A percentile compares a stretch with the other conserved stretches of the same genome.
Conservation (phyloP, 2,113 vertebrate genomes). For the Galemys pyrenaicus region DNA sequence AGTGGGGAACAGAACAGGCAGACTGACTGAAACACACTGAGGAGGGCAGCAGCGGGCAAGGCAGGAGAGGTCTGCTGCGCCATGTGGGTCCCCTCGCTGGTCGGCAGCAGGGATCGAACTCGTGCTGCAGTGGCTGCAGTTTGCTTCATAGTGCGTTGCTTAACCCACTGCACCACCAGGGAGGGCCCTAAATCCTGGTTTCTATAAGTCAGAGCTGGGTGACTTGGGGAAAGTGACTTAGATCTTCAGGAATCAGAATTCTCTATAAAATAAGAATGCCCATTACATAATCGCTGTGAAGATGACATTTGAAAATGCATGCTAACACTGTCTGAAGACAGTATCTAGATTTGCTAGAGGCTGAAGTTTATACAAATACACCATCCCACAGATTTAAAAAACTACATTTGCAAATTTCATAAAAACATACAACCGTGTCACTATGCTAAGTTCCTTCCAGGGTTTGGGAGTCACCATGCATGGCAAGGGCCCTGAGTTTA, state of each 20-base stretch:
- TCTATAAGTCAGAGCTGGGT: background rate
- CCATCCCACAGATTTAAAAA: background rate
- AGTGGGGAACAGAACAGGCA: no score
- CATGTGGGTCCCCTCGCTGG: no score
- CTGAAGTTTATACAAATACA: background rate
- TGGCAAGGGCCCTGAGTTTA: background rate
- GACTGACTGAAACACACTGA: no score
- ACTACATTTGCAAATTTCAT: background rate
- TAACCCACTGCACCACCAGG: no score
- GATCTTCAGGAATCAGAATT: background rate
- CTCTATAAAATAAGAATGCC: background rate
- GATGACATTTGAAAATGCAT: constrained; percentile 4
- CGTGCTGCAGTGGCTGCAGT: no score
- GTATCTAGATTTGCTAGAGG: background rate
- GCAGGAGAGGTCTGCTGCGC: no score
- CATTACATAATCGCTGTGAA: background rate
- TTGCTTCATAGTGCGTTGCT: no score
- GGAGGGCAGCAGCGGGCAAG: no score
- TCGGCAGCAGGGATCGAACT: no score
- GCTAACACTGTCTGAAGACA: background rate
- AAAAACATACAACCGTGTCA: background rate
- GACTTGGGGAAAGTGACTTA: background rate
- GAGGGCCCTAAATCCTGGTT: background rate
- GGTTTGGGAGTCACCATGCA: background rate
- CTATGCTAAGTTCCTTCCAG: background rate